Evolutionary conservation across 2,113 vertebrate species (phyloP), one percentile per base, ranked within the genome.

Genomic region (Alectura lathami): DNA sequence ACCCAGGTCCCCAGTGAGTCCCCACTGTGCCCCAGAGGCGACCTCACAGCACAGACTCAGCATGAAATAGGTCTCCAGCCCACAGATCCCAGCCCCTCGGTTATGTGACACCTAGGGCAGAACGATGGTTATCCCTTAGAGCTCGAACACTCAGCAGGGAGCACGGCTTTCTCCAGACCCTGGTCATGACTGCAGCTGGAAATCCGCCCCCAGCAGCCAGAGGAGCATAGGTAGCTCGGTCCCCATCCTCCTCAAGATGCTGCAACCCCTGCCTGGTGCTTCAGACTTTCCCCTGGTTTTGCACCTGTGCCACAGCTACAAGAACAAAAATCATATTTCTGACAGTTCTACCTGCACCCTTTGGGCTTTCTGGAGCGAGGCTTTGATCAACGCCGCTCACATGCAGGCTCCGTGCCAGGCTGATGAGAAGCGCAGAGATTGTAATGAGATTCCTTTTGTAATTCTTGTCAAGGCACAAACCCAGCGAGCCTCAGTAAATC

Each of bases 371-470:
- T 51, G 0, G 6, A 78, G 72, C 1, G 0, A 47, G 43, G 48
- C 66, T 89, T 51, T 92, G 93, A 89, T 77, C 1, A 36, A 50
- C 66, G 56, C 1, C 1, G 14, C 7, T 8, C 85, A 17, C 48
- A 67, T 62, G 59, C 2, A 6, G 75, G 59, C 80, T 15, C 56
- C 1, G 8, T 23, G 83, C 64, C 81, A 86, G 70, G 42, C 76
- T 78, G 76, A 74, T 50, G 81, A 89, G 81, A 62, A 62, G 40
- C 2, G 3, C 51, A 29, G 53, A 86, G 64, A n/a, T 26, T 18
- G 70, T 78, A 57, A 89, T 78, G 86, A 94, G 81, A 89, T 86
- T 82, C 81, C 53, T 77, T 89, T 72, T 68, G 75, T 94, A 85
- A 85, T 85, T 85, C 85, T 77, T 72, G 89, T 82, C 76, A 77